Conservation (phyloP, 2,113 vertebrate species). For the Ochotona princeps region DNA sequence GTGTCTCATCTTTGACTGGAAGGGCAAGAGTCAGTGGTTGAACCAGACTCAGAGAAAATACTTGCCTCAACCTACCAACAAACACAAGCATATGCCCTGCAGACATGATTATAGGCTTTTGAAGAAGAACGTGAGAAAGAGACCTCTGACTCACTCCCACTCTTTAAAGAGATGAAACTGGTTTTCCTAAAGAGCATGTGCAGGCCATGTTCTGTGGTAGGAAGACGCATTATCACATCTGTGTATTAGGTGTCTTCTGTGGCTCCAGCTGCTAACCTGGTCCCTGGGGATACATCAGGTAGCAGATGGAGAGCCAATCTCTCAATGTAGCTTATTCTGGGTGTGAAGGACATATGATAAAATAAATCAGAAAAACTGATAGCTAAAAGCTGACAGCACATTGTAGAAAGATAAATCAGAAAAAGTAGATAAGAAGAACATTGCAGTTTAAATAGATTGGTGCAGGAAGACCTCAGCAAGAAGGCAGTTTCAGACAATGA, state of each 20-base stretch:
- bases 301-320: background rate
- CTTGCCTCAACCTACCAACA: background rate
- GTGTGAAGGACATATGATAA: background rate
- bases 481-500: background rate
- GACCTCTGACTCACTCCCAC: background rate
- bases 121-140: conserved; percentile 27
- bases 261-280: background rate
- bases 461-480: background rate
- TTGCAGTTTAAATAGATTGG: background rate
- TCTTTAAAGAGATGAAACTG: conserved; percentile 40
- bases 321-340: background rate
- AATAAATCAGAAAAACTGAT: background rate
- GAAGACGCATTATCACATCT: background rate
- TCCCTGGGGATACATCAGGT: background rate
- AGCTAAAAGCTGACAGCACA: background rate
- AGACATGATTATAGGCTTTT: conserved; percentile 49
- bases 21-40: background rate
- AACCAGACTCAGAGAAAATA: conserved; percentile 32
- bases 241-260: background rate
- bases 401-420: background rate
- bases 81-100: background rate
- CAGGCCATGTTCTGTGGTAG: background rate
- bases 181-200: background rate
- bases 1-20: background rate
- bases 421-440: background rate